These are phyloP conservation scores for Falco cherrug DNA, from an alignment of 2,797 vertebrate genomes.

Conservation along the genomic window DNA sequence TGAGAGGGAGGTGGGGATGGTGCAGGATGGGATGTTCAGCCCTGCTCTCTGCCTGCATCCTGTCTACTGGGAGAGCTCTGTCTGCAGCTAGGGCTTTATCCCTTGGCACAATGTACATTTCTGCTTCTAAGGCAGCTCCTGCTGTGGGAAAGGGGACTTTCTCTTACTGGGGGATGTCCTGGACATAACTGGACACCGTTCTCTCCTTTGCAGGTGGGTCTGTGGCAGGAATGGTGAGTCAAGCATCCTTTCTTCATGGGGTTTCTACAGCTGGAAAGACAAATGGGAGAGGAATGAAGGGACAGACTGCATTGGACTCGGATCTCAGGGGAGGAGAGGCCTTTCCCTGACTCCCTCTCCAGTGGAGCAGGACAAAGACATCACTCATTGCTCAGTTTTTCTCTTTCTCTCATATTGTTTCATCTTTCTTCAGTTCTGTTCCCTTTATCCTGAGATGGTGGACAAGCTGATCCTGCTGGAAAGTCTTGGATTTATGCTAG, in stretches of 20 bases:
- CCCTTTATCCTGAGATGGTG: constrained; percentile 90
- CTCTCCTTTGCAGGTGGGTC: constrained; percentile 78
- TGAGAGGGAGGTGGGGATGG: neutral
- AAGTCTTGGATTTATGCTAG: constrained; percentile 77
- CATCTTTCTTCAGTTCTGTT: constrained; percentile 79
- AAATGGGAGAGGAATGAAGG: neutral
- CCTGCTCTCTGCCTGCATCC: neutral
- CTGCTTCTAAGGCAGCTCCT: neutral
- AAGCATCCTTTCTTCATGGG: neutral
- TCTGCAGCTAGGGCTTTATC: neutral
- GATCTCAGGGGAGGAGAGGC: neutral
- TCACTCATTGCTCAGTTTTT: neutral
- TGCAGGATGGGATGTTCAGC: neutral
- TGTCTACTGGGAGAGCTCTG: neutral
- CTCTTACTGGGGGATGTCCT: neutral
- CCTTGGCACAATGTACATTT: neutral
- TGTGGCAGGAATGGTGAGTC: constrained; percentile 79
- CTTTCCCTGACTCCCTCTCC: neutral
- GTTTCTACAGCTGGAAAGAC: neutral
- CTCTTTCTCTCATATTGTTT: neutral
- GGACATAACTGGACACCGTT: neutral
- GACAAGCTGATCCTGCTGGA: constrained; percentile 88
- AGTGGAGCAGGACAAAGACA: neutral
- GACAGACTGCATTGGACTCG: neutral
- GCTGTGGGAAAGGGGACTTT: neutral